A percentile compares a stretch with the other conserved stretches of the same genome.
Conservation (phyloP, 2,888 invertebrate species). For the Sarcophaga subvicina region DNA sequence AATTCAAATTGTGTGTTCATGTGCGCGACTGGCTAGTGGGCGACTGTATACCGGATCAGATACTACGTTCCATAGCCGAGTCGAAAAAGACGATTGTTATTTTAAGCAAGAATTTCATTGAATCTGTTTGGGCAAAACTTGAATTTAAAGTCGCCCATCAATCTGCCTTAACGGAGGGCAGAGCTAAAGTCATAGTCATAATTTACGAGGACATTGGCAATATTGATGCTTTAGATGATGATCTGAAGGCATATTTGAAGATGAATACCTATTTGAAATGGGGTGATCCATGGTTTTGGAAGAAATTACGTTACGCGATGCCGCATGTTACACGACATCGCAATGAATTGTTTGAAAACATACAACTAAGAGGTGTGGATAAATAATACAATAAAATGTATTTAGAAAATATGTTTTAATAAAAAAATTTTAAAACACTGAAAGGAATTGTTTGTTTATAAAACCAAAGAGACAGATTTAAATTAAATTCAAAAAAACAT, state of each 20-base stretch:
- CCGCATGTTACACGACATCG: slow-evolving; percentile 53
- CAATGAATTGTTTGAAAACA: background rate
- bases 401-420: background rate
- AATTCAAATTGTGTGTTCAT: slow-evolving; percentile 88
- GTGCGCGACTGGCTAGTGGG: slow-evolving; percentile 89
- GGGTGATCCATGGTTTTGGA: slow-evolving; percentile 90
- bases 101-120: slow-evolving; percentile 87
- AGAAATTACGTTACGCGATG: slow-evolving; percentile 58
- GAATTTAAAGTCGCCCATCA: slow-evolving; percentile 89
- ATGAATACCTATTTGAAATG: slow-evolving; percentile 91
- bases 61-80: slow-evolving; percentile 86
- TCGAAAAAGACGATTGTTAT: slow-evolving; percentile 81
- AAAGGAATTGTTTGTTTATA: too few species aligned
- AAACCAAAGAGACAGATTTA: too few species aligned
- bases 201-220: slow-evolving; percentile 87
- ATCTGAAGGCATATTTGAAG: slow-evolving; percentile 87
- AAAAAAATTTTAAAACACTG: too few species aligned
- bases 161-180: slow-evolving; percentile 86
- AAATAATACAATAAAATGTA: background rate
- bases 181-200: slow-evolving; percentile 88
- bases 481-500: too few species aligned
- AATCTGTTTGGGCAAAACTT: slow-evolving; percentile 88
- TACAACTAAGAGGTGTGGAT: slow-evolving; percentile 1
- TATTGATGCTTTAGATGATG: slow-evolving; percentile 85
- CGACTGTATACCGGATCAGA: slow-evolving; percentile 87